These are phyloP conservation scores for Malurus melanocephalus DNA, from an alignment of 2,113 vertebrate genomes.

Conservation along the genomic window DNA sequence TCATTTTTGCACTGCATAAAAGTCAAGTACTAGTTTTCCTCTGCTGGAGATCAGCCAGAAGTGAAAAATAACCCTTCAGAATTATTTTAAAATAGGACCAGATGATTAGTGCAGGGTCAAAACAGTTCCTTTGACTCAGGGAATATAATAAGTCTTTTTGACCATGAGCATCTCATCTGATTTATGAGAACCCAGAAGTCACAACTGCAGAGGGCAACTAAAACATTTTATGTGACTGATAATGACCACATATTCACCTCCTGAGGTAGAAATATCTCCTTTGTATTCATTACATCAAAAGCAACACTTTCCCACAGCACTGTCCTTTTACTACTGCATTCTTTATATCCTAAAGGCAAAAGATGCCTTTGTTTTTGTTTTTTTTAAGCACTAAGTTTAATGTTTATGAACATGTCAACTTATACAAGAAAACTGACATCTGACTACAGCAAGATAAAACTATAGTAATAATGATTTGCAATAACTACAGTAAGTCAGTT, in stretches of 20 bases:
- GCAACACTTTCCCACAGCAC: neutral
- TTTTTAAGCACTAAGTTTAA: neutral
- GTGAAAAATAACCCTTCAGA: neutral
- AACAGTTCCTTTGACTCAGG: neutral
- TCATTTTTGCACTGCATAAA: neutral
- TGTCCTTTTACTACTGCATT: neutral
- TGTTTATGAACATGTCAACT: neutral
- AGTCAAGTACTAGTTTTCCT: neutral
- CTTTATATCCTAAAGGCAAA: neutral
- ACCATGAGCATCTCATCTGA: conserved; percentile 23
- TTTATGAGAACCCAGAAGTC: conserved; percentile 36
- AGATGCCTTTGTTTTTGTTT: no score
- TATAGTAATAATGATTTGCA: neutral
- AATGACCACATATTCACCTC: conserved; percentile 22
- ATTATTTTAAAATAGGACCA: neutral
- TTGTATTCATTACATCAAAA: conserved; percentile 41
- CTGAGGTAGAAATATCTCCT: neutral
- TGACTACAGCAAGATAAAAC: neutral
- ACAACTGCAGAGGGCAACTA: conserved; percentile 7
- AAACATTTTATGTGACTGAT: conserved; percentile 41
- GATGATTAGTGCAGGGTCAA: neutral
- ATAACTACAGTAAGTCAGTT: neutral
- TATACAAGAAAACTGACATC: neutral
- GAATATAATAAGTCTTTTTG: neutral
- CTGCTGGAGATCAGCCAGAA: neutral